Percentiles rank a stretch among this genome's conserved stretches.
Conservation (phyloP, 2,113 vertebrate genomes). For the Gallinago undulata region DNA sequence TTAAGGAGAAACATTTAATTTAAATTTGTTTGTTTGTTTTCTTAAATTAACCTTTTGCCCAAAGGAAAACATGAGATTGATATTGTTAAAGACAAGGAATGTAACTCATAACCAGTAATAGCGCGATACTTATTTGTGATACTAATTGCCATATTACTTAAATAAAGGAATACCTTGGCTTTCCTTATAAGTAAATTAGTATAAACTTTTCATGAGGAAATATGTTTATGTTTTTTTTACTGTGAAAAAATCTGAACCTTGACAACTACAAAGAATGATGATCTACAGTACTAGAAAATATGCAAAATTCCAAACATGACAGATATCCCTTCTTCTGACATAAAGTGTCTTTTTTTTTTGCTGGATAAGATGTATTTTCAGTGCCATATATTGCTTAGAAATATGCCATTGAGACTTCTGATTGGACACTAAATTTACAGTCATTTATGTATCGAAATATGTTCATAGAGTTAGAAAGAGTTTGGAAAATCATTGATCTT, state of each 20-base stretch:
- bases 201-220: neutral
- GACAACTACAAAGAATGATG: neutral
- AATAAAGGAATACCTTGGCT: neutral
- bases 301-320: neutral
- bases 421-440: neutral
- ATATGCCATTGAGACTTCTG: neutral
- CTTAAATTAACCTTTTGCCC: neutral
- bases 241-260: neutral
- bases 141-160: neutral
- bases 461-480: neutral
- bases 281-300: neutral
- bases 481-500: neutral
- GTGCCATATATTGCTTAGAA: neutral
- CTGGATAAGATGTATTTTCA: neutral
- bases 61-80: neutral
- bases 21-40: neutral
- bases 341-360: neutral
- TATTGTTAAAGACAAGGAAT: neutral
- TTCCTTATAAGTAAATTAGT: neutral
- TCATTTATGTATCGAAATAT: neutral
- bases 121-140: neutral
- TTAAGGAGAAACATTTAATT: neutral
- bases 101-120: rapidly evolving
- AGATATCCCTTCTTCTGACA: neutral
- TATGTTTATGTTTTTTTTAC: neutral